Percentiles rank a stretch among this genome's conserved stretches.
Evolutionary conservation across 2,888 invertebrate genomes (phyloP).

Genomic region (Agrochola lychnidis): DNA sequence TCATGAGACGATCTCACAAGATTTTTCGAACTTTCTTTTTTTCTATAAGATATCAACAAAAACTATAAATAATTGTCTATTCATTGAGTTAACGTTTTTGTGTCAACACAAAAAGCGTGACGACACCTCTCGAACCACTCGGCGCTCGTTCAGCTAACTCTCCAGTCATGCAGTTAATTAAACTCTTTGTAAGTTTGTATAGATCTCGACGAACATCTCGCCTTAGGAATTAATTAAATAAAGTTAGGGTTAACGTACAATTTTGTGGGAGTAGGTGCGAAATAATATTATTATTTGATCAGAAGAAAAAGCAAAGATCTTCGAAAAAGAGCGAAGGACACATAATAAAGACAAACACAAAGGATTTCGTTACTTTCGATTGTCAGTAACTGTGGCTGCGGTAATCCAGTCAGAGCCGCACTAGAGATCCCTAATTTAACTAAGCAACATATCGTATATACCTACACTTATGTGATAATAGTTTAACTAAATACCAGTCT

Average conservation of each 20-base stretch:
- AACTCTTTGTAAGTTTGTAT: conserved; percentile 38
- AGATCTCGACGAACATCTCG: conserved; percentile 17
- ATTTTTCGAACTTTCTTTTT: not conserved
- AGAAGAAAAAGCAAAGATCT: not conserved
- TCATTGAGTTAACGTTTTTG: conserved; percentile 47
- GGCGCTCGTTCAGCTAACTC: not conserved
- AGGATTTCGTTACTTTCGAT: not conserved
- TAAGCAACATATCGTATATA: not conserved
- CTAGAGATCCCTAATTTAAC: not conserved
- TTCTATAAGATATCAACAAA: not conserved
- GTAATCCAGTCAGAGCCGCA: not conserved
- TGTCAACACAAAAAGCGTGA: conserved; percentile 36
- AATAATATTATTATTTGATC: not conserved
- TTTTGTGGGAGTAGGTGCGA: not conserved
- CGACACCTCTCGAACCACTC: not conserved
- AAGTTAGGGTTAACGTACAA: not conserved
- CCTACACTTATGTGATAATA: not conserved
- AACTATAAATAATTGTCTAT: conserved; percentile 29
- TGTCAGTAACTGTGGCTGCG: not conserved
- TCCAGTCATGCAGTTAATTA: conserved; percentile 52
- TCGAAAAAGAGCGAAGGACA: not conserved
- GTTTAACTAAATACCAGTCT: not conserved
- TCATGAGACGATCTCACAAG: not conserved
- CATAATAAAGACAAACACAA: not conserved
- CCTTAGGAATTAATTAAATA: conserved; percentile 31